phyloP scores from a whole-genome alignment of 2,888 invertebrate genomes.

The Candidula unifasciata region DNA sequence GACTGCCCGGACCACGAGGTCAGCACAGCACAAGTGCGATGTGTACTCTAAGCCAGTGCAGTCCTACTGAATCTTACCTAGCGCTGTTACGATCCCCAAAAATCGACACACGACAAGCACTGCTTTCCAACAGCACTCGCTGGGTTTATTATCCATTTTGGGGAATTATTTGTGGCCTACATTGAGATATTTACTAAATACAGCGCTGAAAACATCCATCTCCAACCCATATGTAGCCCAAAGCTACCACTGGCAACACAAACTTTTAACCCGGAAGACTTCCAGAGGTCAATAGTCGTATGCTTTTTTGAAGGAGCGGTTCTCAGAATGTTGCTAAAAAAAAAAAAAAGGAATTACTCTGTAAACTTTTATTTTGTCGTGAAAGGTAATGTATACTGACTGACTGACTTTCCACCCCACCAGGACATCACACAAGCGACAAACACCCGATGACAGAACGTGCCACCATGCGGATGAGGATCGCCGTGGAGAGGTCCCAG shows the following conservation, averaged over 20 bases:
- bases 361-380: too few relatives aligned
- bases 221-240: neutral
- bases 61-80: constrained; percentile 58
- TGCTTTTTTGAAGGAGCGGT: neutral
- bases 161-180: neutral
- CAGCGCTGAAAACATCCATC: too few relatives aligned
- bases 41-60: neutral
- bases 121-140: constrained; percentile 56
- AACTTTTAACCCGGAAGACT: constrained; percentile 1
- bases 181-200: neutral
- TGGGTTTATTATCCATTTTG: constrained; percentile 34
- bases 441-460: too few relatives aligned
- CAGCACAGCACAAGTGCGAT: neutral
- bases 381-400: too few relatives aligned
- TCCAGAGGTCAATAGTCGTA: neutral
- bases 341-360: too few relatives aligned
- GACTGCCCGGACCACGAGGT: neutral
- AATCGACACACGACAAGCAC: constrained; percentile 60
- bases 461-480: too few relatives aligned
- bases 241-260: constrained; percentile 32
- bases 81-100: constrained; percentile 61
- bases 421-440: too few relatives aligned
- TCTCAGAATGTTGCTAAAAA: neutral
- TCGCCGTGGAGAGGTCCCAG: too few relatives aligned
- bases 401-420: too few relatives aligned